Conservation (phyloP, 2,888 invertebrate species). For the Pristionchus arcanus region DNA sequence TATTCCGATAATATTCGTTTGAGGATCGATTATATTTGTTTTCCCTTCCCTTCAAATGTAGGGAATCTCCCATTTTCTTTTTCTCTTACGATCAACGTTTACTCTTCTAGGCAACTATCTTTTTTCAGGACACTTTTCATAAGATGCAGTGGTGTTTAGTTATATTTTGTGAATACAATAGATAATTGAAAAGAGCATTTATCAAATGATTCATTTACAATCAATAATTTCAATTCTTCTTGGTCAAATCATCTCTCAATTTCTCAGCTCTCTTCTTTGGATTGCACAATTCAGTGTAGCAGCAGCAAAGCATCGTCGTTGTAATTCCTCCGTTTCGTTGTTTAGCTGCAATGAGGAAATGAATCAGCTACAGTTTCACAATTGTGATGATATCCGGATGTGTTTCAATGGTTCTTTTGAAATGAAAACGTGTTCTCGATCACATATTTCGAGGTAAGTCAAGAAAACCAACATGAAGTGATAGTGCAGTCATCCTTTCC, state of each 20-base stretch:
- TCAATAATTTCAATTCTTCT: neutral
- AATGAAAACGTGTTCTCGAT: too few species aligned
- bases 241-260: neutral
- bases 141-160: too few species aligned
- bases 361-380: neutral
- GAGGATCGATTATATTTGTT: too few species aligned
- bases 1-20: too few species aligned
- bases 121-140: too few species aligned
- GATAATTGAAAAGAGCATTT: neutral
- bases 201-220: neutral
- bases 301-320: constrained; percentile 12
- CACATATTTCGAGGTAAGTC: neutral
- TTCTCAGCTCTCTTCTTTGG: neutral
- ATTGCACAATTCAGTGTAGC: constrained; percentile 38
- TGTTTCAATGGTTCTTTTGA: too few species aligned
- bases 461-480: neutral
- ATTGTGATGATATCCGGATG: too few species aligned
- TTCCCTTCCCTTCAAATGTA: too few species aligned
- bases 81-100: too few species aligned
- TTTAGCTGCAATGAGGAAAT: neutral
- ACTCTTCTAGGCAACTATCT: too few species aligned
- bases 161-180: too few species aligned
- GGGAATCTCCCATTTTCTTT: neutral
- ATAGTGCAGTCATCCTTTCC: neutral
- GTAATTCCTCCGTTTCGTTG: constrained; percentile 1